Evolutionary conservation across 2,113 vertebrate species (phyloP), one percentile per base, ranked within the genome.

Genomic region (Pygoscelis adeliae): DNA sequence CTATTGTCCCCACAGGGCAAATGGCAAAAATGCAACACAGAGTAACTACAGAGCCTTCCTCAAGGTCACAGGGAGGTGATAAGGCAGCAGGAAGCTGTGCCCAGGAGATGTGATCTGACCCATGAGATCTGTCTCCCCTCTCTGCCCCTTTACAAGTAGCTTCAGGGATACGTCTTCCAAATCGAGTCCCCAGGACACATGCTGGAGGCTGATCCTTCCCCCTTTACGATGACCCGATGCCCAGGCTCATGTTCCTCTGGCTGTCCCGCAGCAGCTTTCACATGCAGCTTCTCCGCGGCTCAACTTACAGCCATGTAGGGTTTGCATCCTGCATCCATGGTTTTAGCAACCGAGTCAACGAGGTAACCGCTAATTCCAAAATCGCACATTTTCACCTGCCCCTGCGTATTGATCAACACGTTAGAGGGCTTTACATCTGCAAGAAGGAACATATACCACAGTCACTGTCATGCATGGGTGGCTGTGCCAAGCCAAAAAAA

Each of bases 381-480:
- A 95, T 99, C 99, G 16, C 99, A 99, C 99, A 99, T 99, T 99
- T 99, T 99, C 97, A 99, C 99, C 97, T 99, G 99, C 50, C 99
- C 99, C 97, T 99, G 98, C 17, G 98, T 98, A 94, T 99, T 99
- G 96, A 99, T 99, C 91, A 99, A 99, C 93, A 99, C 99, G 18
- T 99, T 99, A 90, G 99, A 99, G 69, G 99, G 99, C 97, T 99
- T 99, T 97, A 99, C 99, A 25, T 99, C 99, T 99, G 96, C 61
- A 98, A 90, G 87, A 82, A 63, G 79, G 92, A 91, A 69, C 59
- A 95, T 90, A 90, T 9, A 66, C 4, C 83, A 96, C 67, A 21
- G 34, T 97, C 82, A 94, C 87, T 73, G 67, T 67, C 93, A 42
- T 4, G 7, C 8, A 21, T 0, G 46, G 71, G 50, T 3, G 61